Conservation (phyloP, 92 coral and sea anemone species). For the Zoanthus sociatus region DNA sequence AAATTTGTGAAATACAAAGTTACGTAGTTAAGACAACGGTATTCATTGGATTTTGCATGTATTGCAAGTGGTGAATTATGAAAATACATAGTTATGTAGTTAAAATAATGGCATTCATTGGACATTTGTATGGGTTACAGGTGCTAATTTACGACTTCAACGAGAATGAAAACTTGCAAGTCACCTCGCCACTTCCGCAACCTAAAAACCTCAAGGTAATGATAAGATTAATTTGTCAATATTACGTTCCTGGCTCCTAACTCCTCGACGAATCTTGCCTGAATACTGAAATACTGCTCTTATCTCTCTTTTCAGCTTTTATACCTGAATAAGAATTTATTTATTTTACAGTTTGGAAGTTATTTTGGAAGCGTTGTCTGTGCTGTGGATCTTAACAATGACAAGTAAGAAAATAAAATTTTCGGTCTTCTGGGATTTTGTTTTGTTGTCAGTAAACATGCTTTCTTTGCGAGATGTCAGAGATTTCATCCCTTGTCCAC, state of each 20-base stretch:
- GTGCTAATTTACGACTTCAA: conserved; percentile 68
- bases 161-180: conserved; percentile 40
- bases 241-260: neutral
- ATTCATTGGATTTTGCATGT: neutral
- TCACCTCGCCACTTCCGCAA: conserved; percentile 81
- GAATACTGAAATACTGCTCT: neutral
- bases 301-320: neutral
- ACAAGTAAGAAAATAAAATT: conserved; percentile 66
- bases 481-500: too few species aligned
- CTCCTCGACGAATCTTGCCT: neutral
- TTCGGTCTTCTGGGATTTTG: neutral
- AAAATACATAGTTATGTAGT: too few species aligned
- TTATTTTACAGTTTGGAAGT: conserved; percentile 67
- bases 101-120: neutral
- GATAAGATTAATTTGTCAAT: neutral
- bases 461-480: too few species aligned
- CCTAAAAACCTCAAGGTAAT: conserved; percentile 79
- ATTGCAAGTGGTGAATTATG: conserved; percentile 52
- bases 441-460: neutral
- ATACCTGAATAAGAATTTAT: neutral
- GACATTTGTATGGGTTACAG: conserved; percentile 22
- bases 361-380: conserved; percentile 89
- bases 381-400: conserved; percentile 85
- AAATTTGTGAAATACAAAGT: too few species aligned
- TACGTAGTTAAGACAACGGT: neutral